Conservation (phyloP, 2,797 vertebrate species). For the Danio albolineatus region DNA sequence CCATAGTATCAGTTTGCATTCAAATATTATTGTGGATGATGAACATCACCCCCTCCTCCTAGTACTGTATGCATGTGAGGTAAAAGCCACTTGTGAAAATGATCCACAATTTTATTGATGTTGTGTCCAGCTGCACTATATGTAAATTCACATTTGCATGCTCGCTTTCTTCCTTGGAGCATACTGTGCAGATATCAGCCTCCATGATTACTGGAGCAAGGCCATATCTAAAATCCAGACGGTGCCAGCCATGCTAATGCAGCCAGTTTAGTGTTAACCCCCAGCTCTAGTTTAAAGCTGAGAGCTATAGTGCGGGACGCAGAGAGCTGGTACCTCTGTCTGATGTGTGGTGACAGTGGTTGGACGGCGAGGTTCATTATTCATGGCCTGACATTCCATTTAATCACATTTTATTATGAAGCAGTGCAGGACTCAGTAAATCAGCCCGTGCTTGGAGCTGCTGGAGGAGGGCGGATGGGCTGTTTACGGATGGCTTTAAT, state of each 20-base stretch:
- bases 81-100: too few species aligned
- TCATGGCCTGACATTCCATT: conserved; percentile 65
- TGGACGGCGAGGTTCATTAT: conserved; percentile 61
- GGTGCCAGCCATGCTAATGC: conserved; percentile 40
- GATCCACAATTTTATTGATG: too few species aligned
- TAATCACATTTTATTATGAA: conserved; percentile 70
- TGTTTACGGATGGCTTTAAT: conserved; percentile 65
- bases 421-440: conserved; percentile 61
- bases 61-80: too few species aligned
- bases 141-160: neutral
- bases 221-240: conserved; percentile 42
- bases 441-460: conserved; percentile 53
- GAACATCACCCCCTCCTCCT: too few species aligned
- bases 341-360: conserved; percentile 58
- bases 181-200: conserved; percentile 21
- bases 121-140: too few species aligned
- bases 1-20: too few species aligned
- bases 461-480: conserved; percentile 22
- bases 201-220: conserved; percentile 38
- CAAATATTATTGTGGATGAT: too few species aligned
- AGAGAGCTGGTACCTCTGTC: conserved; percentile 24
- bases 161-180: neutral
- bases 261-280: conserved; percentile 50
- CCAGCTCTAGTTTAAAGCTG: conserved; percentile 7
- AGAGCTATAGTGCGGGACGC: conserved; percentile 25